Base-by-base conservation (phyloP, 2,797 vertebrate species). In the Gallinago stenura region DNA sequence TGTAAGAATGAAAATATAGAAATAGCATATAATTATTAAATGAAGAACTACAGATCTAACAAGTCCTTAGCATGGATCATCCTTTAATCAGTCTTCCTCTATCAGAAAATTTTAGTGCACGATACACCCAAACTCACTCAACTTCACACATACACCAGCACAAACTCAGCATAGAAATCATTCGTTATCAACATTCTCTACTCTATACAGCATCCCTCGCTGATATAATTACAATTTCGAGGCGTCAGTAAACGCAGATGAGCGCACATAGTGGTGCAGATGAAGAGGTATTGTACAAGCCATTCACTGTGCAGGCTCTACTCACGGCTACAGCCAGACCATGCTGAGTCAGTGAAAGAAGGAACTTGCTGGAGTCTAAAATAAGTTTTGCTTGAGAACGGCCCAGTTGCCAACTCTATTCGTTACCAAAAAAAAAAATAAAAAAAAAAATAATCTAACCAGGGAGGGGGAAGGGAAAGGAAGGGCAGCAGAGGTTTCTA, bases 1-100 rank as follows among this genome's bases (percentile, higher is more conserved):
- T 90, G 84, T 98, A 97, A 97, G 97, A 98, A 97, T 98, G 97
- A 97, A 98, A 98, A 97, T 97, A 97, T 96, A 98, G 98, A 98
- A 98, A 98, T 92, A 98, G 98, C 97, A 96, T 98, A 97, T 98
- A 98, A 98, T 98, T 98, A 97, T 97, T 98, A 97, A 98, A 97
- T 98, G 98, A 97, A 98, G 98, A 98, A 98, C 98, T 98, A 98
- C 97, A 98, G 98, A 98, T 98, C 99, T 99, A 99, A 98, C 99
- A 99, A 98, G 98, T 98, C 98, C 98, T 98, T 97, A 98, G 98
- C 98, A 98, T 93, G 98, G 97, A 98, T 97, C 97, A 96, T 97
- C 98, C 98, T 98, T 95, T 95, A 98, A 98, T 98, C 97, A 98
- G 94, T 98, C 98, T 97, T 98, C 96, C 97, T 97, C 98, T 98